Evolutionary conservation across 1,140 invertebrate species (phyloP).

Genomic region (Nasonia longicornis): DNA sequence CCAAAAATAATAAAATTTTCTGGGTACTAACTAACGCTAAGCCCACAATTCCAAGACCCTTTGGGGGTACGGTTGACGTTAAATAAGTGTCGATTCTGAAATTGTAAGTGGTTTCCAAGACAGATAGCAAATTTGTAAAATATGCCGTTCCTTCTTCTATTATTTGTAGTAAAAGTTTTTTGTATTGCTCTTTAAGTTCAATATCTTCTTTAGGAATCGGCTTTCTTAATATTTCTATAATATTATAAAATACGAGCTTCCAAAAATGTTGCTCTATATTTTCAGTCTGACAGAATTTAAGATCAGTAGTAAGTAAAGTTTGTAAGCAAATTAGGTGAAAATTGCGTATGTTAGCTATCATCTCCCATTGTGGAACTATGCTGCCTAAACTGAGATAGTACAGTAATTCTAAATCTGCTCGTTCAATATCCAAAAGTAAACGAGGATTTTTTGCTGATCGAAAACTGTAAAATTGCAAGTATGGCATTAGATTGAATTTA

Average conservation of each 20-base stretch:
- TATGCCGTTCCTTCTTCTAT: slow-evolving; percentile 86
- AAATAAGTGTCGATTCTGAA: slow-evolving; percentile 77
- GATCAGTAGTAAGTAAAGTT: slow-evolving; percentile 81
- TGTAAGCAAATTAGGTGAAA: slow-evolving; percentile 81
- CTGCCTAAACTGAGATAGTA: slow-evolving; percentile 68
- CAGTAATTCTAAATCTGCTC: slow-evolving; percentile 71
- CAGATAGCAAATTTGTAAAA: slow-evolving; percentile 81
- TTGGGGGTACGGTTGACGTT: slow-evolving; percentile 68
- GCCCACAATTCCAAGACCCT: slow-evolving; percentile 77
- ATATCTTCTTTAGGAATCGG: slow-evolving; percentile 71
- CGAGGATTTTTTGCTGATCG: slow-evolving; percentile 68
- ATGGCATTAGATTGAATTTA: background rate
- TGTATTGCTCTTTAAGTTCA: slow-evolving; percentile 71
- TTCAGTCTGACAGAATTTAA: slow-evolving; percentile 89
- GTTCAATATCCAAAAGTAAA: slow-evolving; percentile 71
- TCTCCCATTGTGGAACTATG: slow-evolving; percentile 68
- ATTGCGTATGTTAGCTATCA: slow-evolving; percentile 67
- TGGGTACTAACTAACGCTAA: slow-evolving; percentile 87
- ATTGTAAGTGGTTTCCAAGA: slow-evolving; percentile 80
- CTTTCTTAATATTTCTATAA: slow-evolving; percentile 86
- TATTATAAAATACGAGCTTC: slow-evolving; percentile 92
- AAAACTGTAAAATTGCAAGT: slow-evolving; percentile 60
- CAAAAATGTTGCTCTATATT: slow-evolving; percentile 92
- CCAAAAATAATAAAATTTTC: slow-evolving; percentile 89
- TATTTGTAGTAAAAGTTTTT: slow-evolving; percentile 77